Evolutionary conservation across 1,140 invertebrate genomes (phyloP).

Genomic region (Atta texana): DNA sequence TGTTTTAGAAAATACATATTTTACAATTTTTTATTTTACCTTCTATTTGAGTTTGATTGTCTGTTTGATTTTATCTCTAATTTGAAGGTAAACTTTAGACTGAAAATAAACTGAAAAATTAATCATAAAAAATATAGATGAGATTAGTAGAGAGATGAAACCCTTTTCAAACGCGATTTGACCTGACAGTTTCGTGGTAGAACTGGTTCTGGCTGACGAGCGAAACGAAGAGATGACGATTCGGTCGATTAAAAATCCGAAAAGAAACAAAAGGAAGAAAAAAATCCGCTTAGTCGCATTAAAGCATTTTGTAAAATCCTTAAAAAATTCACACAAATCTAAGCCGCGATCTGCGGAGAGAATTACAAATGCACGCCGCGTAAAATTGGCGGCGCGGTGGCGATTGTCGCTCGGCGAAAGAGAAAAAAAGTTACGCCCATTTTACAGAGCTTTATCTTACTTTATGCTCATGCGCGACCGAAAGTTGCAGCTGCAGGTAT

Average conservation of each 20-base stretch:
- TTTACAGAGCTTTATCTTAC: conserved; percentile 71
- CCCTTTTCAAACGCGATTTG: conserved; percentile 7
- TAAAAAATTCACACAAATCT: conserved; percentile 32
- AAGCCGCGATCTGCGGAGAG: not conserved
- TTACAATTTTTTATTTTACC: not conserved
- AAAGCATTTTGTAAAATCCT: conserved; percentile 32
- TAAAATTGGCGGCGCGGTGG: conserved; percentile 53
- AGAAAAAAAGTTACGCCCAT: conserved; percentile 44
- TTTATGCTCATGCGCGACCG: conserved; percentile 49
- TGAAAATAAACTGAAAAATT: not conserved
- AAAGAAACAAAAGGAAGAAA: not conserved
- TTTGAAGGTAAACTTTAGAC: not conserved
- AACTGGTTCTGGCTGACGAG: not conserved
- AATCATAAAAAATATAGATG: not conserved
- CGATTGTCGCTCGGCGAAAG: not conserved
- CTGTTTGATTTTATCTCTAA: not conserved
- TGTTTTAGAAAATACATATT: not conserved
- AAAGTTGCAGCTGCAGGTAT: conserved; percentile 57
- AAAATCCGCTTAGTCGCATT: not conserved
- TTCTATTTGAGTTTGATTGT: not conserved
- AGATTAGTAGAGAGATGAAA: conserved; percentile 27
- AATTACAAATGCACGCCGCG: conserved; percentile 43
- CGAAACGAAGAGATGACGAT: conserved; percentile 16
- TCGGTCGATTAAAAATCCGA: conserved; percentile 28
- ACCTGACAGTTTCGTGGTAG: conserved; percentile 25